phyloP scores from a whole-genome alignment of 2,797 vertebrate species.

The Cynodonichthys magdalenae region DNA sequence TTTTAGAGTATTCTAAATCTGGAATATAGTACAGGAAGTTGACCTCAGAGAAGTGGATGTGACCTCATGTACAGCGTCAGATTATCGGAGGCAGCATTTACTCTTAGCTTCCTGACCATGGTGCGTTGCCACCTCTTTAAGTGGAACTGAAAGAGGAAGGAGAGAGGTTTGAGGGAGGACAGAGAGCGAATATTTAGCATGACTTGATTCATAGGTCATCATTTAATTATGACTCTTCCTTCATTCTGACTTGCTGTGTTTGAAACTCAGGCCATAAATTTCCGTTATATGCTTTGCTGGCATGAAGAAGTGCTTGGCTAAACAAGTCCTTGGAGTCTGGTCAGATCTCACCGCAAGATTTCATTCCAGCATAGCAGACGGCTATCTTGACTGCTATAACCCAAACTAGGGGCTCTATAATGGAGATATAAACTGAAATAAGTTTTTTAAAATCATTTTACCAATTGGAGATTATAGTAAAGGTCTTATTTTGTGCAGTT shows the following conservation, averaged over 20 bases:
- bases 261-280: no score
- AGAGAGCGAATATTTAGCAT: slow-evolving; percentile 15
- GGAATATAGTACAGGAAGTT: slow-evolving; percentile 41
- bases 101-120: slow-evolving; percentile 33
- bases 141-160: slow-evolving; percentile 57
- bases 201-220: slow-evolving; percentile 45
- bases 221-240: slow-evolving; percentile 23
- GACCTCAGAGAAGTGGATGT: slow-evolving; percentile 22
- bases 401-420: no score
- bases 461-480: slow-evolving; percentile 5
- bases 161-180: slow-evolving; percentile 21
- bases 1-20: slow-evolving; percentile 9
- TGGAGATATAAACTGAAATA: no score
- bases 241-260: slow-evolving; percentile 15
- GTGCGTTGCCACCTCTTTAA: slow-evolving; percentile 21
- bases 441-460: no score
- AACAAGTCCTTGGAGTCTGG: slow-evolving; percentile 40
- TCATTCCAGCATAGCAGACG: slow-evolving; percentile 48
- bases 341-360: slow-evolving; percentile 55
- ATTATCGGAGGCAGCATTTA: slow-evolving; percentile 44
- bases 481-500: not conserved
- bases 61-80: slow-evolving; percentile 53
- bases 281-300: slow-evolving; percentile 26
- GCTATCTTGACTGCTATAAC: slow-evolving; percentile 7
- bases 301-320: slow-evolving; percentile 13